Percentiles rank a stretch among this genome's conserved stretches.
These are phyloP conservation scores for Lophura nycthemera DNA, from an alignment of 2,113 vertebrate species.

Conservation along the genomic window DNA sequence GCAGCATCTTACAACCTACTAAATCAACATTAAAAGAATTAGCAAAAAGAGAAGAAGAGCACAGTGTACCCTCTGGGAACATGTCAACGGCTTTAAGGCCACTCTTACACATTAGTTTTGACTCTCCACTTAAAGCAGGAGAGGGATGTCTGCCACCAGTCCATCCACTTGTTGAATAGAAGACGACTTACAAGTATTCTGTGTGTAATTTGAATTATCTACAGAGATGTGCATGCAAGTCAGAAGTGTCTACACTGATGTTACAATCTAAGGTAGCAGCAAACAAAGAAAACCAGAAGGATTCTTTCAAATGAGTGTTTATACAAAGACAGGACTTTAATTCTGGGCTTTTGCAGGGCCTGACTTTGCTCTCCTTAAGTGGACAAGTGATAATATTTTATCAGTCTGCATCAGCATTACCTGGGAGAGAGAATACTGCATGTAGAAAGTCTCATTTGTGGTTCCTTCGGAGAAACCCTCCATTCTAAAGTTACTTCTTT, in stretches of 20 bases:
- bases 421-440: not conserved
- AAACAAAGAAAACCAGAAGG: not conserved
- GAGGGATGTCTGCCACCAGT: not conserved
- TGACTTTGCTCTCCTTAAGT: rapidly evolving
- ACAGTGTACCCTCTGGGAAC: not conserved
- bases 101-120: not conserved
- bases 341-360: not conserved
- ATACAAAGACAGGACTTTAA: not conserved
- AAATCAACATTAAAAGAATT: not conserved
- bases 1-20: not conserved
- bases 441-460: not conserved
- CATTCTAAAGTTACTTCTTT: not conserved
- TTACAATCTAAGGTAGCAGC: not conserved
- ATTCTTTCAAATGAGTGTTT: not conserved
- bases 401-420: not conserved
- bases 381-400: not conserved
- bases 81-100: not conserved
- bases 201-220: not conserved
- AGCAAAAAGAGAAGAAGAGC: not conserved
- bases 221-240: not conserved
- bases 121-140: not conserved
- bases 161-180: not conserved
- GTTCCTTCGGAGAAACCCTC: not conserved
- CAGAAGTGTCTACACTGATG: not conserved
- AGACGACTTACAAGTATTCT: not conserved